Base-by-base conservation (phyloP, 2,888 invertebrate genomes). In the Ectropis crepuscularia region DNA sequence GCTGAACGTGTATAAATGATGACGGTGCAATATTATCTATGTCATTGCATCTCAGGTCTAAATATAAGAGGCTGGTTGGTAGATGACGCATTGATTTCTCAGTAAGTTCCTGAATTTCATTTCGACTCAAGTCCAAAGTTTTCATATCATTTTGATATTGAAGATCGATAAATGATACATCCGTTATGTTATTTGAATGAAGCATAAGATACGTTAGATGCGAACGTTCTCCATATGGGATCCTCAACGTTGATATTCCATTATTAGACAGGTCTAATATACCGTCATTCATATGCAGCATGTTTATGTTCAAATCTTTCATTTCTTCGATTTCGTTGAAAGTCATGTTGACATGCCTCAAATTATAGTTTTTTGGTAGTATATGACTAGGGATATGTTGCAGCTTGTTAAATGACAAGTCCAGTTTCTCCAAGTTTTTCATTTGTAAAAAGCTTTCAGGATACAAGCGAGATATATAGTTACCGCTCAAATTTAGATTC, bases 231-330 rank as follows among this genome's bases (percentile, higher is more conserved):
- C 83, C 85, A 0, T 62, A 65, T 0, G 86, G 83, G 50, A 91
- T 81, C 11, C 64, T 78, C 6, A 92, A 70, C 49, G 73, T 73
- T 7, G 77, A 78, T 39, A 92, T 69, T 6, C 71, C 81, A 58
- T 91, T 92, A 65, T 89, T 82, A 6, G 91, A 90, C 28, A 92
- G 74, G 67, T 92, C 90, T 36, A 92, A 64, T 6, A 85, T 76
- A 5, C 91, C 92, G 11, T 90, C 90, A 39, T 81, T 79, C 0
- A 79, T 74, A 61, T 90, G 86, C 42, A 92, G 90, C 61, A 82
- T 81, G 43, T 66, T 72, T 46, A 92, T 85, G 8, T 78, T 76
- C 6, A 92, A 74, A 62, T 77, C 75, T 16, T 82, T 75, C 5
- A 90, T 58, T 45, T 76, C 74, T 5, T 72, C 71, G 10, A 92